Conservation (phyloP, 2,888 invertebrate genomes). For the Xanthorhoe designata region DNA sequence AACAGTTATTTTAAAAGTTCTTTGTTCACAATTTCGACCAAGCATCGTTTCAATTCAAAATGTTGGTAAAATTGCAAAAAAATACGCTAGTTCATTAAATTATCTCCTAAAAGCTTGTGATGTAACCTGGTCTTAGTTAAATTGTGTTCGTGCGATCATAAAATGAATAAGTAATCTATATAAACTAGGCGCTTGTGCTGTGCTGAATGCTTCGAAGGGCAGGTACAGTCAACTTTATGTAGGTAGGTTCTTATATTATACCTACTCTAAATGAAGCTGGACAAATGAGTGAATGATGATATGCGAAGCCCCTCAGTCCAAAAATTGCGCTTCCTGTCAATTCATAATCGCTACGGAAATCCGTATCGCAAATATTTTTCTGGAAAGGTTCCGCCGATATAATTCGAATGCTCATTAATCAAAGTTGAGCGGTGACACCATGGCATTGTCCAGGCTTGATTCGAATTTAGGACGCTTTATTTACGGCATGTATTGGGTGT, state of each 20-base stretch:
- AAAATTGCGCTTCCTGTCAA: conserved; percentile 17
- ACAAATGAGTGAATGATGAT: not conserved
- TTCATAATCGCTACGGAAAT: conserved; percentile 33
- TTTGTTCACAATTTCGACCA: not conserved
- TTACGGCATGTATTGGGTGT: conserved; percentile 39
- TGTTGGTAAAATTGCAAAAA: no score
- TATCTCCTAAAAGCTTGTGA: no score
- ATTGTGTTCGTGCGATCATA: no score
- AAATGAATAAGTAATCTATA: no score
- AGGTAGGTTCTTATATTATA: no score
- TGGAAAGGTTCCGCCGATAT: conserved; percentile 44
- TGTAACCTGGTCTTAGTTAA: no score
- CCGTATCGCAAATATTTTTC: conserved; percentile 47
- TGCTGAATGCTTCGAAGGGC: no score
- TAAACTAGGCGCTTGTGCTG: no score
- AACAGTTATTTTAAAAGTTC: not conserved
- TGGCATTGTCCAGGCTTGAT: conserved; percentile 55
- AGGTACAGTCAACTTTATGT: no score
- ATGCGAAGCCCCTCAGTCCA: not conserved
- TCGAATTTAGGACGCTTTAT: conserved; percentile 55
- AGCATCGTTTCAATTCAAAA: no score
- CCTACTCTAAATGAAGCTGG: not conserved
- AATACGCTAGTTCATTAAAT: no score
- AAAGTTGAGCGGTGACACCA: conserved; percentile 59
- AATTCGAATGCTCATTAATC: conserved; percentile 63